phyloP scores from a whole-genome alignment of 2,888 invertebrate species.

The Dryococelus australis region DNA sequence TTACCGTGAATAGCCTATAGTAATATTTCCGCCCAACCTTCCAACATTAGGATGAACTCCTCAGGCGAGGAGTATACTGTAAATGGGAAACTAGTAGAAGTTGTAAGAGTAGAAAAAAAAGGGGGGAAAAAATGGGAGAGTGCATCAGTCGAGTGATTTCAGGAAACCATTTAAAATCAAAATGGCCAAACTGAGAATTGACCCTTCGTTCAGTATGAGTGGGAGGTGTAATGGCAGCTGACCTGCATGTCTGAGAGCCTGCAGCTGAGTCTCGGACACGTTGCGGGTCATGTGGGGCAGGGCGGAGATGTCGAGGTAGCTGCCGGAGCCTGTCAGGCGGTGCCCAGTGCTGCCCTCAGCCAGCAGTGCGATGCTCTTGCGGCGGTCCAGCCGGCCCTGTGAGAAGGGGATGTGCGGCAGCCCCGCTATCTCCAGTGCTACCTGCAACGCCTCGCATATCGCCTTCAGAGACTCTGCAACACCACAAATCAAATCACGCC shows the following conservation, averaged over 20 bases:
- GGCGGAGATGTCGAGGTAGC: slow-evolving; percentile 44
- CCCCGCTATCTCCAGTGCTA: slow-evolving; percentile 78
- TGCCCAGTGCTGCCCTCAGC: slow-evolving; percentile 58
- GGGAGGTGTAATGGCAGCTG: slow-evolving; percentile 51
- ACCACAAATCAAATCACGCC: too few relatives aligned
- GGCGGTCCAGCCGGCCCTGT: slow-evolving; percentile 74
- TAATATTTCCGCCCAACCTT: too few relatives aligned
- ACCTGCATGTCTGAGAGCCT: slow-evolving; percentile 79
- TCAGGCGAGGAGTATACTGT: too few relatives aligned
- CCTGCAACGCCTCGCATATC: slow-evolving; percentile 85
- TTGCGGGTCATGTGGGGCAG: slow-evolving; percentile 68
- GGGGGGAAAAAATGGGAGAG: too few relatives aligned
- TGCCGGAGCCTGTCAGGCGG: slow-evolving; percentile 41
- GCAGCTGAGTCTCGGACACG: slow-evolving; percentile 88
- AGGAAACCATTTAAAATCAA: too few relatives aligned
- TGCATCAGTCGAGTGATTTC: too few relatives aligned
- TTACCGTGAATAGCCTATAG: too few relatives aligned
- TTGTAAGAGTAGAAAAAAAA: too few relatives aligned
- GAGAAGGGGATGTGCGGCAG: slow-evolving; percentile 71
- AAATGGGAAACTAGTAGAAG: too few relatives aligned
- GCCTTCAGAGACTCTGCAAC: slow-evolving; percentile 85
- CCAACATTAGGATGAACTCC: too few relatives aligned
- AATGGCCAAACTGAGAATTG: too few relatives aligned
- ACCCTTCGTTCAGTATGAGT: too few relatives aligned
- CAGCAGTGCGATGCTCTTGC: slow-evolving; percentile 66